Base-by-base conservation (phyloP, 2,888 invertebrate genomes). In the Drosophila neonasuta region DNA sequence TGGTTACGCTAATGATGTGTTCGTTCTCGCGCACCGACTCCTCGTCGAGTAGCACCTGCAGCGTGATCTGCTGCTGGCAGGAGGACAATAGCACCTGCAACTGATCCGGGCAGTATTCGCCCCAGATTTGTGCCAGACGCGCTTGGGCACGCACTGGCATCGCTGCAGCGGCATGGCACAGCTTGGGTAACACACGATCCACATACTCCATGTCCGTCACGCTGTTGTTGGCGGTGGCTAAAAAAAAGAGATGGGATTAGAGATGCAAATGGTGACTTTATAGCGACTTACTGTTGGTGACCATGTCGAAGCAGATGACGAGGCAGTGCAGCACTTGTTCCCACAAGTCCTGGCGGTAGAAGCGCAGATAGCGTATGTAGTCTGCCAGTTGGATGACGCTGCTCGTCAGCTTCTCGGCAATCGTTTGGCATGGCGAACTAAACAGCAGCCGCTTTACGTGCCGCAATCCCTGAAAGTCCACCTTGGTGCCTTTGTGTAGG, bases 31-130 rank as follows among this genome's bases (percentile, higher is more conserved):
- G 97, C 49, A 97, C 94, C 65, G 93, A 94, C 83, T 94, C 95
- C 82, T 95, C 94, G 70, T 94, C 94, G 42, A 95, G 94, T 68
- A 97, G 95, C 9, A 97, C 95, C 88, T 95, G 93, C 17, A 97
- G 92, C 0, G 97, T 97, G 73, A 98, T 96, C 46, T 97, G 92
- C 89, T 97, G 97, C 86, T 98, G 98, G 15, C 97, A 92, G 24
- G 95, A 94, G 87, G 96, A 94, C 64, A 96, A 89, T 52, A 96
- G 93, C 75, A 93, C 93, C 24, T 93, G 93, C 48, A 96, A 91
- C 57, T 93, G 93, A 34, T 92, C 92, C 74, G 93, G 93, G 83
- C 94, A 94, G 78, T 94, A 93, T 42, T 92, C 92, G 0, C 96
- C 94, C 97, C 97, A 97, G 11, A 95, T 93, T 1, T 94, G 92